phyloP scores from a whole-genome alignment of 2,888 invertebrate species.

The Ectobius pallidus region DNA sequence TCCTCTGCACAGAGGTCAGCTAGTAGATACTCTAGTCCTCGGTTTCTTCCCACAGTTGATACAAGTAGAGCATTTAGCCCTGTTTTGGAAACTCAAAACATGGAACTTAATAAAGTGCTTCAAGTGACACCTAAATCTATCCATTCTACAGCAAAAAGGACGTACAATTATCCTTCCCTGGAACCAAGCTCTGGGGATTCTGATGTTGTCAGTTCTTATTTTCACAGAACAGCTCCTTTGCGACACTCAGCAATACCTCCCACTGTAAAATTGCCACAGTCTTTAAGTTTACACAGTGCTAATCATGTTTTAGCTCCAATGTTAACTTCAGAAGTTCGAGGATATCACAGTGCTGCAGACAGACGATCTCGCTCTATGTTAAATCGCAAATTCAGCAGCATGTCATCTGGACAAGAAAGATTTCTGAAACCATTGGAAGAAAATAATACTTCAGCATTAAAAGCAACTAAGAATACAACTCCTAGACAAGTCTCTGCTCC shows the following conservation, averaged over 20 bases:
- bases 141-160: neutral
- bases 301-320: constrained; percentile 8
- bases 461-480: neutral
- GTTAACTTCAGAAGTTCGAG: neutral
- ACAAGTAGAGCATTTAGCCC: neutral
- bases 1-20: neutral
- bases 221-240: neutral
- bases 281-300: constrained; percentile 4
- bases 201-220: neutral
- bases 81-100: neutral
- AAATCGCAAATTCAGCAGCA: constrained; percentile 9
- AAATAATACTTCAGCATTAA: neutral
- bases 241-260: neutral
- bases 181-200: neutral
- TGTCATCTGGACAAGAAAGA: neutral
- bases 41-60: neutral
- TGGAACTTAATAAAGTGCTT: neutral
- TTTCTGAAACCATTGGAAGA: constrained; percentile 13
- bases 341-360: constrained; percentile 28
- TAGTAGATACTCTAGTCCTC: neutral
- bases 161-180: neutral
- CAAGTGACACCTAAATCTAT: constrained; percentile 13
- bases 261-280: neutral
- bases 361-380: neutral
- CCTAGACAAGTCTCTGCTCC: constrained; percentile 22